phyloP scores from a whole-genome alignment of 2,113 vertebrate genomes.

The Myodes glareolus region DNA sequence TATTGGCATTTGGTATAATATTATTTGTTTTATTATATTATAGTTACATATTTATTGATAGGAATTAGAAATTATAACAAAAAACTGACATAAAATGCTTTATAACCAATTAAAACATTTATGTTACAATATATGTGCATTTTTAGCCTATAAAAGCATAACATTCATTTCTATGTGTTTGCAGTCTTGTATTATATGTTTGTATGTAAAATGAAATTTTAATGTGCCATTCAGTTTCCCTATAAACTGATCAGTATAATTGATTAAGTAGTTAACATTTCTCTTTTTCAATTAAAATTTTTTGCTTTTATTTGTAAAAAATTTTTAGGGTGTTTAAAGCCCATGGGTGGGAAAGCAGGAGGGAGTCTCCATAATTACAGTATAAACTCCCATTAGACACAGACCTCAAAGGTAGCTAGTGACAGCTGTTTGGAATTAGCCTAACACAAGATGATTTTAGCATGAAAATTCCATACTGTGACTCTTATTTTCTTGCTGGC shows the following conservation, averaged over 20 bases:
- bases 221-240: neutral
- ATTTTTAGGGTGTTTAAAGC: neutral
- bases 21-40: conserved; percentile 49
- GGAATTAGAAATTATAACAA: conserved; percentile 21
- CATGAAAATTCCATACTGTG: conserved; percentile 5
- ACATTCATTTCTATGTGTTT: neutral
- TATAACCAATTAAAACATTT: conserved; percentile 22
- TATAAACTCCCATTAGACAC: neutral
- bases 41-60: neutral
- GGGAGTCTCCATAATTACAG: neutral
- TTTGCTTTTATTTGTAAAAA: conserved; percentile 13
- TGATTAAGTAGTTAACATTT: conserved; percentile 15
- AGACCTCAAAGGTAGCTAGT: neutral
- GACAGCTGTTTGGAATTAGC: neutral
- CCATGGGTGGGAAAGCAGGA: neutral
- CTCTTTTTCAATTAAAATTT: conserved; percentile 30
- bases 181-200: conserved; percentile 4
- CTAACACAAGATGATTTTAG: neutral
- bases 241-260: neutral
- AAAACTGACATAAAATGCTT: conserved; percentile 3
- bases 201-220: conserved; percentile 43
- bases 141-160: neutral
- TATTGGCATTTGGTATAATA: neutral
- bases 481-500: conserved; percentile 30
- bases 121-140: neutral